Evolutionary conservation across 2,888 invertebrate genomes (phyloP).

Genomic region (Bellardia bayeri): DNA sequence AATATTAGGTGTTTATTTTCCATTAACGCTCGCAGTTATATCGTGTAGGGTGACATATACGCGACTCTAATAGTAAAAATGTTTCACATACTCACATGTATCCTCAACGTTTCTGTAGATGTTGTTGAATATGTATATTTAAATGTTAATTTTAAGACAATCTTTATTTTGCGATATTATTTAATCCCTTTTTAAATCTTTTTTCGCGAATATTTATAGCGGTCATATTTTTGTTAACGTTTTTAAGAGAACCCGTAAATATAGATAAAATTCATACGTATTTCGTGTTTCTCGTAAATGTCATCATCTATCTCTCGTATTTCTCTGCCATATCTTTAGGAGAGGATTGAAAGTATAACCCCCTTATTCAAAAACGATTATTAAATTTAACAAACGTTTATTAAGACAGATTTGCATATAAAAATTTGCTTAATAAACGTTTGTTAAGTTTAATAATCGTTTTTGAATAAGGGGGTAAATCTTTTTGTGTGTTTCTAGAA

Average conservation of each 20-base stretch:
- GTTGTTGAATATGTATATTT: not conserved
- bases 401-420: too few relatives aligned
- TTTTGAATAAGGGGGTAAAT: too few relatives aligned
- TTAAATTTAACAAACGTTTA: too few relatives aligned
- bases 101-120: not conserved
- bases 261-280: not conserved
- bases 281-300: slow-evolving; percentile 6
- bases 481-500: too few relatives aligned
- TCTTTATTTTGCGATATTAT: not conserved
- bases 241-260: slow-evolving; percentile 36
- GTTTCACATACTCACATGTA: not conserved
- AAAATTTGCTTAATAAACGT: too few relatives aligned
- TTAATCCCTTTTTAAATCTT: slow-evolving; percentile 5
- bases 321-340: slow-evolving; percentile 19
- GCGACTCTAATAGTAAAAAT: not conserved
- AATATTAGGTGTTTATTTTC: too few relatives aligned
- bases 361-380: too few relatives aligned
- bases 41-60: not conserved
- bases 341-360: slow-evolving; percentile 33
- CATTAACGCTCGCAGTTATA: not conserved
- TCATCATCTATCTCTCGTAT: not conserved
- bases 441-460: too few relatives aligned
- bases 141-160: slow-evolving; percentile 2
- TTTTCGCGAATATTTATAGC: slow-evolving; percentile 29
- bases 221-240: slow-evolving; percentile 19